Base-by-base conservation (phyloP, 2,888 invertebrate genomes). In the Isoperla grammatica region DNA sequence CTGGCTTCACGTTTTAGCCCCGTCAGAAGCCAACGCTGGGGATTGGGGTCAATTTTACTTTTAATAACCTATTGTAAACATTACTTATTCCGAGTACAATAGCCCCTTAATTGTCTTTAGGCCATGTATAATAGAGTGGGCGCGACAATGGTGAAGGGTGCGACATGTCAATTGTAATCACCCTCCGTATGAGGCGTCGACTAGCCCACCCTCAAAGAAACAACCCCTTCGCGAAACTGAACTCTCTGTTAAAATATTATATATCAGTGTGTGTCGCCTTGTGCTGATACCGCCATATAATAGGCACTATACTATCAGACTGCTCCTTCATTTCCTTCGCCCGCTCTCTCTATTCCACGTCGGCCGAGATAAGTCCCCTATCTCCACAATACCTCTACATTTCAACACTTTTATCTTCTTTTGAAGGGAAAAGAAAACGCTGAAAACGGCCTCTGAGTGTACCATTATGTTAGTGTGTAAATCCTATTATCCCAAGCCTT, bases 381-480 rank as follows among this genome's bases (percentile, higher is more conserved):
- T 64, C 64, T 54, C 57, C 62, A 59, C 64, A 64, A 64, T 64
- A 57, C 64, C 60, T 62, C 62, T 57, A 62, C 64, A 62, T 61
- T 62, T 64, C 64, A 64, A 55, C 61, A 56, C 58, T 58, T 64
- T 64, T 64, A 60, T 63, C 57, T 62, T 60, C 59, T 57, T 60
- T 62, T 55, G 56, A 59, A 54, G 59, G 60, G 59, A 56, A 60
- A 62, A 62, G 62, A 62, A 62, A 62, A 62, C 62, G 53, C 29
- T 46, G 56, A 55, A 55, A 53, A 59, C 39, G 53, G 55, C 60
- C 19, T 37, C 56, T 39, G 56, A 60, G 43, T 58, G 55, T 57
- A 43, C 63, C 65, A 63, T 65, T 65, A 65, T 65, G 65, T 62
- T 60, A 60, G 59, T 61, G 61, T 64, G 63, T 64, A 65, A 65